Evolutionary conservation across 2,888 invertebrate species (phyloP).

Genomic region (Tipula helvola): DNA sequence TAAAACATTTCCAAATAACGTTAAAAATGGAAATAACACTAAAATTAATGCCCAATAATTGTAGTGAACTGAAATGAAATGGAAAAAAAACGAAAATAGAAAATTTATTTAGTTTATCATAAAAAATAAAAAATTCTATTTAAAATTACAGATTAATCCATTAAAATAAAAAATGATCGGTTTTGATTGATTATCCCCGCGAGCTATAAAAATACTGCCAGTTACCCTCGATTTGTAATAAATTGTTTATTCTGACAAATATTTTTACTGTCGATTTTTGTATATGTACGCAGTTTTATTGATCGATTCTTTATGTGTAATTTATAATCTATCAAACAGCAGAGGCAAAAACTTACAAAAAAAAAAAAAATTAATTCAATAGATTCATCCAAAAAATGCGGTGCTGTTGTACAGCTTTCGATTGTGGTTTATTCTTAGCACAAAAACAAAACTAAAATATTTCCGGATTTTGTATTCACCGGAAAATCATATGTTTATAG

Average conservation of each 20-base stretch:
- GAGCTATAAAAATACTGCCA: background rate
- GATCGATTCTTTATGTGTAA: background rate
- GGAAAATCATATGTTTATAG: too few relatives aligned
- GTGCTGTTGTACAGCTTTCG: too few relatives aligned
- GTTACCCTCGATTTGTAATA: background rate
- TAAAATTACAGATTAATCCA: background rate
- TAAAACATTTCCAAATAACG: constrained; percentile 92
- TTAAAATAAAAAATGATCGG: background rate
- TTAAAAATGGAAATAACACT: constrained; percentile 83
- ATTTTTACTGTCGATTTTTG: background rate
- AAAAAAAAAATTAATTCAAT: too few relatives aligned
- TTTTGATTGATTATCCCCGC: background rate
- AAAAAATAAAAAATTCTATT: background rate
- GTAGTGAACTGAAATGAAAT: constrained; percentile 37
- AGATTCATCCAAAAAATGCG: too few relatives aligned
- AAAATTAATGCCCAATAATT: constrained; percentile 81
- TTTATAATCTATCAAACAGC: background rate
- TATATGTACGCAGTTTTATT: background rate
- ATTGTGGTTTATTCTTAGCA: too few relatives aligned
- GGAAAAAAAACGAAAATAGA: constrained; percentile 17
- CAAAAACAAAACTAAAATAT: too few relatives aligned
- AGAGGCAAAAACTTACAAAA: background rate
- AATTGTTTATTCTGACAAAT: background rate
- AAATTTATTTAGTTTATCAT: background rate
- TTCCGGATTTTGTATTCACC: too few relatives aligned